Percentiles rank a stretch among this genome's conserved stretches.
These are phyloP conservation scores for Scaptomyza hsui DNA, from an alignment of 1,140 invertebrate genomes.

Conservation along the genomic window DNA sequence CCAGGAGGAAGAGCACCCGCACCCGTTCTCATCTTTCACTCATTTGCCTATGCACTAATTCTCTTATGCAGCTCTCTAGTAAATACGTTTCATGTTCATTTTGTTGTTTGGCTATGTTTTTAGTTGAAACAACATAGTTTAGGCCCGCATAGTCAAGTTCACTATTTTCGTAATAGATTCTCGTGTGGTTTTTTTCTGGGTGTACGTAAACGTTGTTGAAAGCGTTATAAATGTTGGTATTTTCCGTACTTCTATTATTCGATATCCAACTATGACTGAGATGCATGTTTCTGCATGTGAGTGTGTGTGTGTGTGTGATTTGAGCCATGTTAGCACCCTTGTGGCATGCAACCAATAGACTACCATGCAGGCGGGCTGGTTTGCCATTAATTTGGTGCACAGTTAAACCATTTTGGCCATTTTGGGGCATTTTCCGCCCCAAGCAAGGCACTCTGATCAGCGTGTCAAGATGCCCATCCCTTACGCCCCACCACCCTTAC, in stretches of 20 bases:
- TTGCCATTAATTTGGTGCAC: slow-evolving; percentile 69
- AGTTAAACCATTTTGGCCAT: slow-evolving; percentile 66
- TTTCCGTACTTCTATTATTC: background rate
- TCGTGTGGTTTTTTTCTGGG: slow-evolving; percentile 13
- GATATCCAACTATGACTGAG: too few relatives aligned
- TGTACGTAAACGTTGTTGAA: slow-evolving; percentile 66
- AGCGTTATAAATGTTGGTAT: slow-evolving; percentile 67
- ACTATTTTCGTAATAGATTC: too few relatives aligned
- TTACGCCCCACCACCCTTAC: background rate
- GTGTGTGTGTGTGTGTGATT: slow-evolving; percentile 13
- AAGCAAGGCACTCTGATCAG: background rate
- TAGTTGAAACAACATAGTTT: too few relatives aligned
- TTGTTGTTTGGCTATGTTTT: too few relatives aligned
- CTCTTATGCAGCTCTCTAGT: too few relatives aligned
- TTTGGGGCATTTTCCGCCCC: background rate
- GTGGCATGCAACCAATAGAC: slow-evolving; percentile 31
- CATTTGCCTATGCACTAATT: too few relatives aligned
- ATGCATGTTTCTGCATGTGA: slow-evolving; percentile 8
- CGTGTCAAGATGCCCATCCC: slow-evolving; percentile 19
- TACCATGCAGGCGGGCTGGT: slow-evolving; percentile 28
- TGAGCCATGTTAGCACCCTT: slow-evolving; percentile 50
- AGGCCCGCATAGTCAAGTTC: too few relatives aligned
- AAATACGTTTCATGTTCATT: too few relatives aligned
- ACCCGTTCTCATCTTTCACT: too few relatives aligned
- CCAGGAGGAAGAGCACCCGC: too few relatives aligned